phyloP scores from a whole-genome alignment of 2,888 invertebrate species.

The Tinea trinotella region DNA sequence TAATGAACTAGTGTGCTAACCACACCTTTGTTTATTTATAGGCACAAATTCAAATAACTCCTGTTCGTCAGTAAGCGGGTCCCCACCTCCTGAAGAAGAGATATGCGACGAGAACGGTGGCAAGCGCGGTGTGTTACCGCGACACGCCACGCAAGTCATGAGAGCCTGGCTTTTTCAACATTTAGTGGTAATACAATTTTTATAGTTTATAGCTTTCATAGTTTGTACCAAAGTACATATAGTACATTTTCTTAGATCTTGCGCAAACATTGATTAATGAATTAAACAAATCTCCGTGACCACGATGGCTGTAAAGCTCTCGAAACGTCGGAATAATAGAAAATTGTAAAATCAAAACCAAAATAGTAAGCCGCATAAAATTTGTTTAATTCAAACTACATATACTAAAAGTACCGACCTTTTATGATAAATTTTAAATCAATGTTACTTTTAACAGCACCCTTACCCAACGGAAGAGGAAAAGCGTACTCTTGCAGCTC shows the following conservation, averaged over 20 bases:
- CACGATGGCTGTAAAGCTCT: too few species aligned
- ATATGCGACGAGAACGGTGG: conserved; percentile 72
- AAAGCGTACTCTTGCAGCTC: conserved; percentile 89
- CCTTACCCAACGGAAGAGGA: conserved; percentile 97
- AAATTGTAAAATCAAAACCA: too few species aligned
- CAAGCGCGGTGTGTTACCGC: conserved; percentile 93
- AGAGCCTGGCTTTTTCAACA: conserved; percentile 97
- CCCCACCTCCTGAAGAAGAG: conserved; percentile 64
- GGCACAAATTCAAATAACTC: conserved; percentile 62
- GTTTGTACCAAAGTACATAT: too few species aligned
- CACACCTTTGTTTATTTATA: conserved; percentile 28
- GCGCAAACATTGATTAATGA: too few species aligned
- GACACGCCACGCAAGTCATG: conserved; percentile 97
- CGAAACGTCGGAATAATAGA: too few species aligned
- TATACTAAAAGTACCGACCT: too few species aligned
- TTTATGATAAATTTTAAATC: too few species aligned
- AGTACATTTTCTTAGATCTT: too few species aligned
- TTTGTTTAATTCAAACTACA: too few species aligned
- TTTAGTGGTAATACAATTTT: conserved; percentile 80
- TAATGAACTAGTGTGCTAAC: too few species aligned
- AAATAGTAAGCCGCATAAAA: too few species aligned
- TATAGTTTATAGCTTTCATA: conserved; percentile 14
- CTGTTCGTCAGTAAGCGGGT: conserved; percentile 66
- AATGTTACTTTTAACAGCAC: conserved; percentile 72
- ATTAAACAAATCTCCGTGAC: too few species aligned